phyloP scores from a whole-genome alignment of 2,113 vertebrate species.

The Tursiops truncatus region DNA sequence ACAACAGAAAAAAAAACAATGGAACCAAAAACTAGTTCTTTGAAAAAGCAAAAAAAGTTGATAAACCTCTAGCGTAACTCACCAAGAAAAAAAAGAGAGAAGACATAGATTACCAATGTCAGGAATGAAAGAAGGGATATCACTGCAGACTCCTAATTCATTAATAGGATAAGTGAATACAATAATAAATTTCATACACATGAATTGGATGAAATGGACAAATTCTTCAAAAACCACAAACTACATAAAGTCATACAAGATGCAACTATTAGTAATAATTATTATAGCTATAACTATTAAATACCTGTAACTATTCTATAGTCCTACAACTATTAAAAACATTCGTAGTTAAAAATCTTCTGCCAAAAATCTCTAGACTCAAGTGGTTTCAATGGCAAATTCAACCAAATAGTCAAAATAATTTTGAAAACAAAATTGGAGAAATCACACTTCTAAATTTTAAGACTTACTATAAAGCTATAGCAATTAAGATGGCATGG shows the following conservation, averaged over 20 bases:
- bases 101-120: background rate
- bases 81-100: background rate
- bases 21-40: background rate
- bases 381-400: background rate
- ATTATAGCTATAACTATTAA: background rate
- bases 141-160: background rate
- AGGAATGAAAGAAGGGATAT: background rate
- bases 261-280: background rate
- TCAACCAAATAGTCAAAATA: background rate
- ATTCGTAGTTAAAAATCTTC: slow-evolving; percentile 11
- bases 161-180: background rate
- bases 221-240: slow-evolving; percentile 11
- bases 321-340: background rate
- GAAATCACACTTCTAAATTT: no score
- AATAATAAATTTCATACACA: background rate
- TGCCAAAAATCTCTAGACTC: background rate
- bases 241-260: background rate
- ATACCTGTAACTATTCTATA: background rate
- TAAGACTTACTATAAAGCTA: no score
- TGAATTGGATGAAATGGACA: background rate
- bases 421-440: no score
- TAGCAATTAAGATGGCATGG: no score
- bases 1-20: background rate
- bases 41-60: background rate
- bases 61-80: background rate